Base-by-base conservation (phyloP, 2,888 invertebrate species). In the Athripsodes cinereus region DNA sequence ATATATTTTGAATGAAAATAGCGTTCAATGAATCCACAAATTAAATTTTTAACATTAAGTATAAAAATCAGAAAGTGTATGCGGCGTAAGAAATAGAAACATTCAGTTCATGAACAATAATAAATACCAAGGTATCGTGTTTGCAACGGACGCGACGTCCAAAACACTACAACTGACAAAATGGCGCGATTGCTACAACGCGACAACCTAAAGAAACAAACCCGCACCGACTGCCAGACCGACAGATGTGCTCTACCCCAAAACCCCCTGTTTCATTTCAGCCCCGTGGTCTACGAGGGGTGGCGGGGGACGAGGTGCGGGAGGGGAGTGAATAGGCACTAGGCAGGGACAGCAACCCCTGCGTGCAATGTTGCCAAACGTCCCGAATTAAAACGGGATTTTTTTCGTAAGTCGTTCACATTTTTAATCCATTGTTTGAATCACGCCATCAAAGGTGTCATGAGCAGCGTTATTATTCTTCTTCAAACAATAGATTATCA, bases 181-280 rank as follows among this genome's bases (percentile, higher is more conserved):
- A 48, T 16, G 48, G 48, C 48, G 48, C 48, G 48, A 16, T 19
- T n/a, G 40, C 50, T n/a, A 19, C 44, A 51, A 22, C 52, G 40
- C 55, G 51, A 55, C 55, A 44, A 22, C 44, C 18, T 51, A 22
- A 26, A 10, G 51, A 22, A 51, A 44, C 51, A 19, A 44, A 55
- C 50, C 19, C 50, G 40, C 49, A 18, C 50, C 16, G 55, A 55
- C 55, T 55, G 55, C 21, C 50, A 47, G 50, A 19, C 11, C 55
- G 55, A 55, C 55, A 55, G 55, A 55, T 55, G 55, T 55, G 55
- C 55, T 48, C 48, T 40, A 50, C 44, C 55, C 55, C 47, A 40
- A 35, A 16, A 20, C 48, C 48, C 48, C 20, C 16, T 22, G 40
- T 22, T 22, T 22, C 16, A 34, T 49, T 34, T 47, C n/a, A 34